Conservation (phyloP, 2,797 vertebrate genomes). For the Avahi laniger region DNA sequence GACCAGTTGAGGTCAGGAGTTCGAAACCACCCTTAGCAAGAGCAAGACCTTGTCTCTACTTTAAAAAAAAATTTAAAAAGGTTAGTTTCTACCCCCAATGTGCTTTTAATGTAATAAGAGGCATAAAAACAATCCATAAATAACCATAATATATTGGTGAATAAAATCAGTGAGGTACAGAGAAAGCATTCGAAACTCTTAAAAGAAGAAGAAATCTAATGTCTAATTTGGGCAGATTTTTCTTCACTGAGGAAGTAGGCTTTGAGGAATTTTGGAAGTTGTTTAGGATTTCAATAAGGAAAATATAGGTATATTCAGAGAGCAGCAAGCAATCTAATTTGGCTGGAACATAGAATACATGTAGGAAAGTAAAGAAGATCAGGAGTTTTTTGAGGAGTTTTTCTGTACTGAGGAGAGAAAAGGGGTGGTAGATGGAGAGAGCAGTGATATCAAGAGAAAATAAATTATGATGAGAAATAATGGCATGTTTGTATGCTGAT, state of each 20-base stretch:
- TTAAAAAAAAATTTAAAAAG: no score
- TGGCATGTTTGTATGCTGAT: neutral
- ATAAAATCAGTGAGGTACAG: neutral
- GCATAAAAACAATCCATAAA: neutral
- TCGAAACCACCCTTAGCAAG: no score
- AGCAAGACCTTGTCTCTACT: no score
- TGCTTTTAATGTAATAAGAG: neutral
- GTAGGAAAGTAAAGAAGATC: neutral
- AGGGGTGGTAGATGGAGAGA: neutral
- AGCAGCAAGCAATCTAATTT: neutral
- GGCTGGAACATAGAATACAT: neutral
- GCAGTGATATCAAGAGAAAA: neutral
- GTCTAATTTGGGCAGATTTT: neutral
- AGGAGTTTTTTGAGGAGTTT: neutral
- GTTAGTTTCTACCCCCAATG: neutral
- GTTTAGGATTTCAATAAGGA: neutral
- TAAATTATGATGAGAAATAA: neutral
- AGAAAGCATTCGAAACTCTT: neutral
- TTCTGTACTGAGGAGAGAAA: neutral
- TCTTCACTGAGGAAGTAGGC: neutral
- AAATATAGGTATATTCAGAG: neutral
- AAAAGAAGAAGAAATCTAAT: neutral
- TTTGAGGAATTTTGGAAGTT: neutral
- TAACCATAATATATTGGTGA: neutral
- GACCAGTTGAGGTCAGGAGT: no score